phyloP scores from a whole-genome alignment of 2,113 vertebrate species.

The Atrichornis clamosus region DNA sequence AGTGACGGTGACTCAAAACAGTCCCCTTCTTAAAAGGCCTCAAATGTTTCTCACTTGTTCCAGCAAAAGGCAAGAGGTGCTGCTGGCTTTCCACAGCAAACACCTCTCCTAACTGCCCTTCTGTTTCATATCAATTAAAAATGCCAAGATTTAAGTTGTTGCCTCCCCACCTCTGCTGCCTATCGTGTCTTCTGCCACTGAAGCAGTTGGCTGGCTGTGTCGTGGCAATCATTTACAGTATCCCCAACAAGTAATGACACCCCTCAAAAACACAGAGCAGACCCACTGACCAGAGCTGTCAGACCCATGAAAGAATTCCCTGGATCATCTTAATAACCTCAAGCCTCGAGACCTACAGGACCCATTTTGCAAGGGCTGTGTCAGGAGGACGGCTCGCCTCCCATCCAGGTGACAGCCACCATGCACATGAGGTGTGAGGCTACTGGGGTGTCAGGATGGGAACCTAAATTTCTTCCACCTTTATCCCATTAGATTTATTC shows the following conservation, averaged over 20 bases:
- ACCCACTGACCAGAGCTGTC: not conserved
- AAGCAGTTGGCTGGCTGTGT: not conserved
- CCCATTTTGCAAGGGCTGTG: not conserved
- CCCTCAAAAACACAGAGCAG: not conserved
- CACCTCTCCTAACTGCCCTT: slow-evolving; percentile 32
- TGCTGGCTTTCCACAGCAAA: slow-evolving; percentile 48
- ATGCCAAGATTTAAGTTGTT: not conserved
- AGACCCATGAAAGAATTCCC: not conserved
- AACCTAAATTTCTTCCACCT: not conserved
- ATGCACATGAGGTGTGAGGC: fast-evolving
- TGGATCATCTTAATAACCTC: not conserved
- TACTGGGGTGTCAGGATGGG: not conserved
- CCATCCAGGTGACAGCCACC: not conserved
- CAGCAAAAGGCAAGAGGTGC: slow-evolving; percentile 20
- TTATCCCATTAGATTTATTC: not conserved
- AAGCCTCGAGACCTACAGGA: not conserved
- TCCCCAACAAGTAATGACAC: not conserved
- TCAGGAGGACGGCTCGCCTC: fast-evolving
- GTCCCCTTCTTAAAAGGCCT: slow-evolving; percentile 19
- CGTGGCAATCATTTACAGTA: fast-evolving
- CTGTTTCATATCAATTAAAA: slow-evolving; percentile 42
- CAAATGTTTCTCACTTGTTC: slow-evolving; percentile 8
- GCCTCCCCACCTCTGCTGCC: not conserved
- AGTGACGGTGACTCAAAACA: slow-evolving; percentile 44
- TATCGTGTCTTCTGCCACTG: not conserved